Evolutionary conservation across 2,113 vertebrate genomes (phyloP), one percentile per base, ranked within the genome.

Genomic region (Origma solitaria): DNA sequence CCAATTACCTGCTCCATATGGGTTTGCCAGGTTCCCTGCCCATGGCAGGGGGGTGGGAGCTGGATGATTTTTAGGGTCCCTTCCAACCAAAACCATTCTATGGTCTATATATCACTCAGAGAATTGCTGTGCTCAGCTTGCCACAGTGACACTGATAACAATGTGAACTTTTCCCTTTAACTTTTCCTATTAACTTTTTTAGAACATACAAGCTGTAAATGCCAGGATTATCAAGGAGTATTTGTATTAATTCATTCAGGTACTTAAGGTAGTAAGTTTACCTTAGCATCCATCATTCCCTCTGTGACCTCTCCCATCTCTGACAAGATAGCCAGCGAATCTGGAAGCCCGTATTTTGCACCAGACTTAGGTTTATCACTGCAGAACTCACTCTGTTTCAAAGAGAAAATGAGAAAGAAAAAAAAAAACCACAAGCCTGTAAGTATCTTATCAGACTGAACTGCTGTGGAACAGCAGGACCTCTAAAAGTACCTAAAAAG

Each of bases 301-400:
- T 99, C 99, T 2, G 99, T 99, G 97, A 99, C 99, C 96, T 99
- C 99, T 49, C 99, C 99, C 99, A 99, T 99, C 98, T 99, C 99
- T 5, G 99, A 99, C 72, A 99, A 97, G 96, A 99, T 99, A 82
- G 99, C 96, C 96, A 99, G 95, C 0, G 98, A 99, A 65, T 99
- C 99, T 82, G 99, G 99, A 88, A 99, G 98, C 76, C 99, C 98
- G 4, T 98, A 99, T 97, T 99, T 99, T 51, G 98, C 98, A 94
- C 99, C 99, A 83, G 99, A 99, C 96, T 99, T 99, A 13, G 99
- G 99, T 97, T 99, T 99, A 95, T 99, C 99, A 56, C 98, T 99
- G 95, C 99, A 99, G 98, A 99, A 99, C 97, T 99, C 99, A 54
- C 99, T 99, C 99, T 99, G 84, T 78, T 94, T 58, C 53, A 93